Base-by-base conservation (phyloP, 1,140 invertebrate species). In the Diorhabda elongata region DNA sequence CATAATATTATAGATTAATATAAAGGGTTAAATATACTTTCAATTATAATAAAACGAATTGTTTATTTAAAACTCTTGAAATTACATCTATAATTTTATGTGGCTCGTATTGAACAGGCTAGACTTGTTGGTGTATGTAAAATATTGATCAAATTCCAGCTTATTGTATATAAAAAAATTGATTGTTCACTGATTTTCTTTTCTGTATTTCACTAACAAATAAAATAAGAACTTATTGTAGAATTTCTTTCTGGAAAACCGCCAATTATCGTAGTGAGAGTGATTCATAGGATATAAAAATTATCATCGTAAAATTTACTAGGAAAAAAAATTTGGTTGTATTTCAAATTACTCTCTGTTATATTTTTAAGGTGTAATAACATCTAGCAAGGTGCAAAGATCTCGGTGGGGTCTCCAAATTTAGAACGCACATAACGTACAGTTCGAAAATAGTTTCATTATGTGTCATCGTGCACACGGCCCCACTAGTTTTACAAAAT, bases 401-500 rank as follows among this genome's bases (percentile, higher is more conserved):
- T 43, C 47, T 43, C 43, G 45, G 45, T 52, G 11, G 62, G 69
- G 70, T 71, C 70, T 76, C 78, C 80, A 69, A 79, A 79, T 80
- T 79, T 78, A 81, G 80, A 76, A 66, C 64, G 68, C 73, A 73
- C 64, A 73, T 76, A 77, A 52, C n/a, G n/a, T 4, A 52, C 47
- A 52, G 47, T 52, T 52, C 47, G 2, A 80, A 81, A 81, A 81
- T 81, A 81, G 80, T 79, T 78, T 58, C 58, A 69, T 68, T 52
- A 62, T 73, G 77, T 78, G 72, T 76, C 71, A 74, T 68, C 61
- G 52, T 79, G 79, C 79, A 74, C 79, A 79, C 79, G 79, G 69
- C 74, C 52, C 77, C 61, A 77, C 71, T 44, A 42, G 57, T 26
- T 67, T 60, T 47, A 61, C 44, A 26, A 26, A 26, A 26, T 26